Conservation (phyloP, 2,113 vertebrate genomes). For the Pachypanchax playfairii region DNA sequence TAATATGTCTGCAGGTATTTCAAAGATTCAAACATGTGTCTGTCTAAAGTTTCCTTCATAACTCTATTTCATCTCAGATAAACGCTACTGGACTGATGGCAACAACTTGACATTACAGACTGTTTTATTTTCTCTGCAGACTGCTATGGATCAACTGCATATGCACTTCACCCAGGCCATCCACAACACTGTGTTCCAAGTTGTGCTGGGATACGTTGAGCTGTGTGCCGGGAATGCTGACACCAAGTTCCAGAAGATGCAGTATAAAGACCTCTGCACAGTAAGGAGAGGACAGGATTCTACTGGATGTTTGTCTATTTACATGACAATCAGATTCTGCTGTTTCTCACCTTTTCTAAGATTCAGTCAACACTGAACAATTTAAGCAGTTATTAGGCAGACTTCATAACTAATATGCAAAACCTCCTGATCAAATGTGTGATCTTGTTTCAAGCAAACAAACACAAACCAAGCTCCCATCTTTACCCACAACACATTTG, state of each 20-base stretch:
- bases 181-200: slow-evolving; percentile 98
- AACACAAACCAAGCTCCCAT: neutral
- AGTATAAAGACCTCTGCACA: slow-evolving; percentile 96
- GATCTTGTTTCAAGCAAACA: too few relatives aligned
- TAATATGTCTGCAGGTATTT: slow-evolving; percentile 7
- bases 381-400: slow-evolving; percentile 1
- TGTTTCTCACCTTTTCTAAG: neutral
- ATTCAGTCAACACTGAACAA: too few relatives aligned
- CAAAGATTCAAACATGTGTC: slow-evolving; percentile 3
- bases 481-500: neutral
- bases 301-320: neutral
- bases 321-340: neutral
- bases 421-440: too few relatives aligned
- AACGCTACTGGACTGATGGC: slow-evolving; percentile 16
- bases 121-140: slow-evolving; percentile 79
- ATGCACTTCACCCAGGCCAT: slow-evolving; percentile 99
- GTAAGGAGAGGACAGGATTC: slow-evolving; percentile 74
- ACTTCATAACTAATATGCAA: too few relatives aligned
- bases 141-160: slow-evolving; percentile 98
- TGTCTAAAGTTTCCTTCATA: slow-evolving; percentile 16
- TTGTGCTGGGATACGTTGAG: slow-evolving; percentile 97
- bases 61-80: slow-evolving; percentile 4
- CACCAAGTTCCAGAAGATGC: slow-evolving; percentile 99
- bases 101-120: slow-evolving; percentile 27
- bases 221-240: slow-evolving; percentile 95